Evolutionary conservation across 2,113 vertebrate genomes (phyloP).

Genomic region (Poecile atricapillus): DNA sequence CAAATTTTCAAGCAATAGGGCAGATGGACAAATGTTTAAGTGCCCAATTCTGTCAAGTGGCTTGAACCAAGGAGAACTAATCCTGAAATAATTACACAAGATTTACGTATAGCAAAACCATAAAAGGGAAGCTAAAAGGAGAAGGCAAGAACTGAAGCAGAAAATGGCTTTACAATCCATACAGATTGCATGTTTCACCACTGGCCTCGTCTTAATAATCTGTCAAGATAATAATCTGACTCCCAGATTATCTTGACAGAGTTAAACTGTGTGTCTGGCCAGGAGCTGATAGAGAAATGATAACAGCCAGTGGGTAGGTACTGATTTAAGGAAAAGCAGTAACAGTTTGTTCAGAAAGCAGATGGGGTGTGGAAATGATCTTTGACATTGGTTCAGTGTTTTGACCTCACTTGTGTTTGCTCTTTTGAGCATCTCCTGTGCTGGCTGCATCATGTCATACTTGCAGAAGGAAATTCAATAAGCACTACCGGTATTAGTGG

Average conservation of each 20-base stretch:
- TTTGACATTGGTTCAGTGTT: neutral
- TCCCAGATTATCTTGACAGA: neutral
- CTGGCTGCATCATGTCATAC: neutral
- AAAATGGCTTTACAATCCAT: neutral
- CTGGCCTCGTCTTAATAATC: too few relatives aligned
- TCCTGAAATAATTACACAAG: neutral
- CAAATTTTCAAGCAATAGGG: neutral
- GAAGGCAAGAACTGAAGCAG: neutral
- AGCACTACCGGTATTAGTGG: neutral
- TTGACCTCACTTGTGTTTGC: neutral
- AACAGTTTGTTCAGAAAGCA: neutral
- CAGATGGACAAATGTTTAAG: neutral
- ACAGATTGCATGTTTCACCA: neutral
- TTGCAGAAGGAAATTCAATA: slow-evolving; percentile 25
- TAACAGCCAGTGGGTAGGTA: neutral
- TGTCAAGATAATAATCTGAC: too few relatives aligned
- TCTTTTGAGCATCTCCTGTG: neutral
- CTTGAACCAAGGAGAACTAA: neutral
- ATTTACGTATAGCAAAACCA: neutral
- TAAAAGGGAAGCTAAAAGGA: neutral
- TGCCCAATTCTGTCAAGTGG: neutral
- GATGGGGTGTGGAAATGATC: neutral
- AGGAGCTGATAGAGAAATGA: neutral
- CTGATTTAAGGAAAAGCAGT: neutral
- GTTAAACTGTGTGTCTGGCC: neutral